Evolutionary conservation across 1,140 invertebrate genomes (phyloP).

Genomic region (Pollicipes pollicipes): DNA sequence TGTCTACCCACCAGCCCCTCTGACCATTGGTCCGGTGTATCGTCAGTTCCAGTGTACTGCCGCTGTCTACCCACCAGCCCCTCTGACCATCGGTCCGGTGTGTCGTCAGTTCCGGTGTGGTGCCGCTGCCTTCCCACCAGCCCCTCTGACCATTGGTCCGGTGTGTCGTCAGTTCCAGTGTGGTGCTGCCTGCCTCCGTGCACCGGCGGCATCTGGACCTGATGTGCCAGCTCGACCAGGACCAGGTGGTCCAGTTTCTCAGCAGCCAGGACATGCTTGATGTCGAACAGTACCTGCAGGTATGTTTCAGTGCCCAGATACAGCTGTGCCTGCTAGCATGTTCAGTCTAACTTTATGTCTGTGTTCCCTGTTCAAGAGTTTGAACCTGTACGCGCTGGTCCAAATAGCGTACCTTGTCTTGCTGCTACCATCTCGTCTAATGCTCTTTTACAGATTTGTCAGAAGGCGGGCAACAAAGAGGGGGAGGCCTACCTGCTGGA

Average conservation of each 20-base stretch:
- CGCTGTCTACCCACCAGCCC: no score
- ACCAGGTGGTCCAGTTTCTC: conserved; percentile 29
- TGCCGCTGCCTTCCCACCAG: conserved; percentile 7
- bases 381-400: no score
- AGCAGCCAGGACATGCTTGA: conserved; percentile 28
- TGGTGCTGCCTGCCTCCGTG: conserved; percentile 31
- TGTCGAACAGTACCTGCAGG: conserved; percentile 22
- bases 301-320: no score
- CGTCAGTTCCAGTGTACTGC: conserved; percentile 3
- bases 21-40: no score
- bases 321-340: no score
- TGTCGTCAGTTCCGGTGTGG: conserved; percentile 8
- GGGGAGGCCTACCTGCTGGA: conserved; percentile 36
- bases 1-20: no score
- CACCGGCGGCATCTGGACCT: conserved; percentile 45
- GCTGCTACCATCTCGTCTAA: no score
- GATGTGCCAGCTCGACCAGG: conserved; percentile 42
- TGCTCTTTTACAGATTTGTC: conserved; percentile 24
- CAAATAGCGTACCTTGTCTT: no score
- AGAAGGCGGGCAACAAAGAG: conserved; percentile 29
- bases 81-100: conserved; percentile 9
- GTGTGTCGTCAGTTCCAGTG: conserved; percentile 10
- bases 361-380: no score
- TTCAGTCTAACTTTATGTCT: no score
- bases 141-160: conserved; percentile 10